These are phyloP conservation scores for Spinus olivaceus DNA, from an alignment of 2,797 vertebrate species.

Conservation along the genomic window DNA sequence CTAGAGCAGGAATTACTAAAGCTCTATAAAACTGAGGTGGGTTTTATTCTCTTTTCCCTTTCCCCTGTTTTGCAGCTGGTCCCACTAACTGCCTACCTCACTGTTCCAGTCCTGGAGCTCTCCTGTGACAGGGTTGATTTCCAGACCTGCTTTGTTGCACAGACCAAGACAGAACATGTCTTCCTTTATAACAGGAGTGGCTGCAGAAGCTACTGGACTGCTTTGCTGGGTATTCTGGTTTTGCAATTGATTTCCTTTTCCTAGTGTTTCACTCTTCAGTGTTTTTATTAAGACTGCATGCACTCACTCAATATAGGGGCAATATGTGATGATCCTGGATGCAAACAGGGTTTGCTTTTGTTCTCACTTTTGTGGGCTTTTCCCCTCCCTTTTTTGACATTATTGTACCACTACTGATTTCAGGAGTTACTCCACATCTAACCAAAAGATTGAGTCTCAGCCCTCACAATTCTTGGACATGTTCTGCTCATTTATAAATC, in stretches of 20 bases:
- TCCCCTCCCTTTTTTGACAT: background rate
- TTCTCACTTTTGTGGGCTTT: background rate
- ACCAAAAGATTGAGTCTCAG: background rate
- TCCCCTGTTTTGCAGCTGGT: slow-evolving; percentile 74
- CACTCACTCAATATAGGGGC: background rate
- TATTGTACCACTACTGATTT: background rate
- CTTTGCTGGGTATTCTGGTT: slow-evolving; percentile 74
- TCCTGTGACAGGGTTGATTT: slow-evolving; percentile 82
- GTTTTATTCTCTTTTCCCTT: background rate
- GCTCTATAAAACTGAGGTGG: background rate
- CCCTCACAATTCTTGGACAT: fast-evolving
- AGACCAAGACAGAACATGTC: slow-evolving; percentile 73
- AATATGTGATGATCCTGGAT: background rate
- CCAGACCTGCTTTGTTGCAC: slow-evolving; percentile 81
- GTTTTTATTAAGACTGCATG: background rate
- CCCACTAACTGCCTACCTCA: slow-evolving; percentile 79
- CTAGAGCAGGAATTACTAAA: background rate
- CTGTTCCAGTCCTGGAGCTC: slow-evolving; percentile 78
- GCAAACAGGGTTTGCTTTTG: background rate
- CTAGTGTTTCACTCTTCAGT: fast-evolving
- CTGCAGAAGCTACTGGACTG: slow-evolving; percentile 83
- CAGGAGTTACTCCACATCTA: background rate
- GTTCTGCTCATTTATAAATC: background rate
- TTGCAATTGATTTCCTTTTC: background rate
- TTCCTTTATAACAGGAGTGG: slow-evolving; percentile 76